Conservation (phyloP, 2,113 vertebrate genomes). For the Triplophysa siluroides region DNA sequence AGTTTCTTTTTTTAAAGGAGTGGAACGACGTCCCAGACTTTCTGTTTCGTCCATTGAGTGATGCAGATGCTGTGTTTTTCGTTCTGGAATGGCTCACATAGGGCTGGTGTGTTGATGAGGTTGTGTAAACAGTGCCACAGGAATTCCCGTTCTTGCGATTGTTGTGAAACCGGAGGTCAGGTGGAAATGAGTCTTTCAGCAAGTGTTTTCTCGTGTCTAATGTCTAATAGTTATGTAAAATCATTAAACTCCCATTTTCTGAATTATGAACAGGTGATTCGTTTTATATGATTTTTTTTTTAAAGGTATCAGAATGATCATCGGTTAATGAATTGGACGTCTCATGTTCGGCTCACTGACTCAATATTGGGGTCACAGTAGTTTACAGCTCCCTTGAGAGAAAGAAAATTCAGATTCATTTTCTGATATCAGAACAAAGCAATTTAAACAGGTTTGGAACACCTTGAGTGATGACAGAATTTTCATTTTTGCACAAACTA, state of each 20-base stretch:
- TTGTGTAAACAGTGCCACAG: slow-evolving; percentile 35
- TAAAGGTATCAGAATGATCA: no score
- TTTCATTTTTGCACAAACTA: not conserved
- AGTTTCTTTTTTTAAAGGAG: slow-evolving; percentile 36
- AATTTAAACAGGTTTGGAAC: not conserved
- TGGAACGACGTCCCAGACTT: slow-evolving; percentile 24
- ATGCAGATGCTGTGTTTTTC: slow-evolving; percentile 12
- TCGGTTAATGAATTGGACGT: no score
- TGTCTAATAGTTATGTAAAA: not conserved
- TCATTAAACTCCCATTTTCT: no score
- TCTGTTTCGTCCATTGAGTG: slow-evolving; percentile 13
- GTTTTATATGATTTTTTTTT: no score
- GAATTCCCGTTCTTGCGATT: not conserved
- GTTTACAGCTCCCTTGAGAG: no score
- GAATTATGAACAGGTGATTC: no score
- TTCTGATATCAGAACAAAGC: not conserved
- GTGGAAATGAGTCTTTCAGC: not conserved
- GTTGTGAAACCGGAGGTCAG: slow-evolving; percentile 4
- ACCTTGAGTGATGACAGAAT: not conserved
- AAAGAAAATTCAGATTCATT: no score
- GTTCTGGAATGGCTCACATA: slow-evolving; percentile 34
- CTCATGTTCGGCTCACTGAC: no score
- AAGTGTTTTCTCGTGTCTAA: not conserved
- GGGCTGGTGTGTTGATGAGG: slow-evolving; percentile 20
- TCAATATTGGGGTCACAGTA: no score